Base-by-base conservation (phyloP, 1,140 invertebrate genomes). In the Chlorops oryzae region DNA sequence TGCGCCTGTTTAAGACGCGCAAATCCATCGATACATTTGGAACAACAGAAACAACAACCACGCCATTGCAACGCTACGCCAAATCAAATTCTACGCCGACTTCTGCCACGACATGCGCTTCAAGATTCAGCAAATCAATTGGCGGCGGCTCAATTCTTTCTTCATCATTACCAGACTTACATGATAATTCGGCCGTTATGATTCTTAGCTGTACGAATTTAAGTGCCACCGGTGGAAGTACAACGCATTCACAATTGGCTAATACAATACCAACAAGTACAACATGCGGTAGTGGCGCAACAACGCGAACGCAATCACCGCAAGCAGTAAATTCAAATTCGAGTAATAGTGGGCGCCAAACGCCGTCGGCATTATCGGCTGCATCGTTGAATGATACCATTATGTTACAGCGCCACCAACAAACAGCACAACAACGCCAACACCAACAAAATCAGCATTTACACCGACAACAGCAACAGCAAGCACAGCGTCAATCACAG, bases 181-280 rank as follows among this genome's bases (percentile, higher is more conserved):
- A 65, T 50, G 59, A 70, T 41, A 58, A 66, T 42, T 67, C 66
- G 39, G 61, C 59, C 57, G 67, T 70, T 45, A 70, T 70, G 67
- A 70, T 70, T 24, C 57, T 70, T n/a, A 70, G 67, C 49, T 70
- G 67, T 50, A 70, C 66, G 17, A 67, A 68, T 48, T 51, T 70
- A 23, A 57, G 43, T 24, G 41, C 60, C n/a, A 66, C 57, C 56
- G 63, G 54, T 57, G 21, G 28, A 12, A 17, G 40, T 10, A 25
- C 47, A 2, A 22, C 42, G 24, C 27, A 27, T 15, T 34, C 28
- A 22, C 24, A 17, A 28, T 50, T 39, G 35, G 46, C 56, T 25
- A n/a, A n/a, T n/a, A 39, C 49, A 22, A 47, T 54, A 27, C 35
- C 20, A 18, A 23, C n/a, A 18, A 18, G 45, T 51, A 38, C 48